Conservation (phyloP, 2,888 invertebrate genomes). For the Phymatocera aterrima region DNA sequence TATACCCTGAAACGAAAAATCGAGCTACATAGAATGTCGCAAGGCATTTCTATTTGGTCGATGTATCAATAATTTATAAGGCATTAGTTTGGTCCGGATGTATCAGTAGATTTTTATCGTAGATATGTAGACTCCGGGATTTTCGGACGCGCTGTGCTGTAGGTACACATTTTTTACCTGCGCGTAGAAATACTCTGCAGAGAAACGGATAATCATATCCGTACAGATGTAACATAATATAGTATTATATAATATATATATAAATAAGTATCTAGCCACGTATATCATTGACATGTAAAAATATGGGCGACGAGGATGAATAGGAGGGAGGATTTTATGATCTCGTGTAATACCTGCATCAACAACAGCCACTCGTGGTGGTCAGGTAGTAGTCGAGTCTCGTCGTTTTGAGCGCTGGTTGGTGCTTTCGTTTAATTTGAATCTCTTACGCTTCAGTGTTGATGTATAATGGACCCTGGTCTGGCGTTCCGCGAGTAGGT, state of each 20-base stretch:
- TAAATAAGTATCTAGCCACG: neutral
- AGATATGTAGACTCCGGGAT: too few relatives aligned
- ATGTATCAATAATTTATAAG: slow-evolving; percentile 17
- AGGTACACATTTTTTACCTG: too few relatives aligned
- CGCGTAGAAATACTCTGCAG: too few relatives aligned
- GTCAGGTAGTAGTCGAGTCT: slow-evolving; percentile 24
- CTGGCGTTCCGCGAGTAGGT: too few relatives aligned
- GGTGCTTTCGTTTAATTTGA: slow-evolving; percentile 47
- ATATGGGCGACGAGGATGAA: neutral
- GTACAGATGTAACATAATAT: too few relatives aligned
- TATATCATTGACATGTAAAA: neutral
- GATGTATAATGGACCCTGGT: slow-evolving; percentile 57
- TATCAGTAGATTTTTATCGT: too few relatives aligned
- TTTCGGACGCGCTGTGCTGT: too few relatives aligned
- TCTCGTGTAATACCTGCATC: slow-evolving; percentile 22
- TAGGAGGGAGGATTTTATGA: neutral
- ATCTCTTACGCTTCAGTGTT: slow-evolving; percentile 49
- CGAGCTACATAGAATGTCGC: too few relatives aligned
- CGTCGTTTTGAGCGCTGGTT: slow-evolving; percentile 45
- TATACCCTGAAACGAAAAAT: too few relatives aligned
- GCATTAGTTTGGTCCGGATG: neutral
- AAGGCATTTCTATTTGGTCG: too few relatives aligned
- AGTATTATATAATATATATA: neutral
- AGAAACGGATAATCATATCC: too few relatives aligned
- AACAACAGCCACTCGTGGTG: slow-evolving; percentile 27